These are phyloP conservation scores for Drosophila ustulata DNA, from an alignment of 2,888 invertebrate genomes.

Conservation along the genomic window DNA sequence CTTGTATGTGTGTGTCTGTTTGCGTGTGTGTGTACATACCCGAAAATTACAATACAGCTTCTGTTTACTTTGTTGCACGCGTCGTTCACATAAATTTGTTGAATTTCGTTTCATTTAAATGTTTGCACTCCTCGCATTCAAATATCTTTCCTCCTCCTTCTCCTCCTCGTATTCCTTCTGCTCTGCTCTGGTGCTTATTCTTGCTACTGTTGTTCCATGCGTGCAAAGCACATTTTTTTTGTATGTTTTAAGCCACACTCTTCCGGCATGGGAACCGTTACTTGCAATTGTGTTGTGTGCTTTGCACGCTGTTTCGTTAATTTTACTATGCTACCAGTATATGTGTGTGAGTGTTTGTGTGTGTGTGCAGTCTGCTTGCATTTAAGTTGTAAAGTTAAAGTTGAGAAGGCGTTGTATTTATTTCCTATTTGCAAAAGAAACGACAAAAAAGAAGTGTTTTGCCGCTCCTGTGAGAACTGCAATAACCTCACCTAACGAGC, in stretches of 20 bases:
- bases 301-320: slow-evolving; percentile 61
- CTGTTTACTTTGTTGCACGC: slow-evolving; percentile 47
- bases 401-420: slow-evolving; percentile 43
- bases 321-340: slow-evolving; percentile 50
- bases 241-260: slow-evolving; percentile 50
- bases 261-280: slow-evolving; percentile 68
- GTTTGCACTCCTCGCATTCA: slow-evolving; percentile 54
- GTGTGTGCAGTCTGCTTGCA: slow-evolving; percentile 38
- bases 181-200: slow-evolving; percentile 5
- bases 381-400: slow-evolving; percentile 51
- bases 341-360: slow-evolving; percentile 13
- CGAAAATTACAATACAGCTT: slow-evolving; percentile 25
- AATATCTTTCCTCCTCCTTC: background rate
- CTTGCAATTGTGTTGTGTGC: slow-evolving; percentile 54
- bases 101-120: slow-evolving; percentile 71
- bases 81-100: slow-evolving; percentile 50
- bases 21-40: slow-evolving; percentile 45
- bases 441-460: slow-evolving; percentile 53
- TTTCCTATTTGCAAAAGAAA: slow-evolving; percentile 37
- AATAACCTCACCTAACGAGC: slow-evolving; percentile 72
- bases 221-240: slow-evolving; percentile 74
- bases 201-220: slow-evolving; percentile 27
- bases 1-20: slow-evolving; percentile 6
- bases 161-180: slow-evolving; percentile 22
- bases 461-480: slow-evolving; percentile 51